phyloP scores from a whole-genome alignment of 1,140 invertebrate species.

The Drosophila sproati region DNA sequence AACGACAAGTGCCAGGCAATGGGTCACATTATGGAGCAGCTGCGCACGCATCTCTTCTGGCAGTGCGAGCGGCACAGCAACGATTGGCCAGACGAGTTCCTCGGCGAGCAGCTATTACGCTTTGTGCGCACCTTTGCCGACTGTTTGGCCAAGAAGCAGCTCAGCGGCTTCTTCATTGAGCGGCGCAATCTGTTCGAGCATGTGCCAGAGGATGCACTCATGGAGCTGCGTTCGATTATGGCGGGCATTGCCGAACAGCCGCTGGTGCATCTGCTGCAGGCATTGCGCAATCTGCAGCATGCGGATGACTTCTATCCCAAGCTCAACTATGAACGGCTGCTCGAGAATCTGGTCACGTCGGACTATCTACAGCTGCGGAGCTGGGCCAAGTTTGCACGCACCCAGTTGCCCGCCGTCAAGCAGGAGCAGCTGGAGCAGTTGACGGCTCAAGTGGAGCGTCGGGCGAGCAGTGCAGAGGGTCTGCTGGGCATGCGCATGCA shows the following conservation, averaged over 20 bases:
- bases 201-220: slow-evolving; percentile 87
- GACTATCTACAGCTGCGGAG: slow-evolving; percentile 85
- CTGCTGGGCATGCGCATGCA: slow-evolving; percentile 70
- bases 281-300: slow-evolving; percentile 88
- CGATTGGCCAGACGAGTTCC: slow-evolving; percentile 89
- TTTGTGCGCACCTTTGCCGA: slow-evolving; percentile 87
- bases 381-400: slow-evolving; percentile 58
- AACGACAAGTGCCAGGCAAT: slow-evolving; percentile 68
- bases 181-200: slow-evolving; percentile 90
- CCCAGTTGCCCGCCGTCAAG: not conserved
- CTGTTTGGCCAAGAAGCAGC: slow-evolving; percentile 85
- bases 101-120: slow-evolving; percentile 88
- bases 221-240: slow-evolving; percentile 88
- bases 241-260: slow-evolving; percentile 89
- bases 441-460: not conserved
- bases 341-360: slow-evolving; percentile 86
- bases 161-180: slow-evolving; percentile 90
- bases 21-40: slow-evolving; percentile 86
- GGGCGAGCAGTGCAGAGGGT: slow-evolving; percentile 49
- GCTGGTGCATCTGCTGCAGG: slow-evolving; percentile 88
- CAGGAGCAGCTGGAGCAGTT: not conserved
- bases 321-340: slow-evolving; percentile 87
- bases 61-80: slow-evolving; percentile 89
- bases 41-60: slow-evolving; percentile 92
- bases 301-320: slow-evolving; percentile 88